Conservation (phyloP, 1,140 invertebrate species). For the Euura lappo region DNA sequence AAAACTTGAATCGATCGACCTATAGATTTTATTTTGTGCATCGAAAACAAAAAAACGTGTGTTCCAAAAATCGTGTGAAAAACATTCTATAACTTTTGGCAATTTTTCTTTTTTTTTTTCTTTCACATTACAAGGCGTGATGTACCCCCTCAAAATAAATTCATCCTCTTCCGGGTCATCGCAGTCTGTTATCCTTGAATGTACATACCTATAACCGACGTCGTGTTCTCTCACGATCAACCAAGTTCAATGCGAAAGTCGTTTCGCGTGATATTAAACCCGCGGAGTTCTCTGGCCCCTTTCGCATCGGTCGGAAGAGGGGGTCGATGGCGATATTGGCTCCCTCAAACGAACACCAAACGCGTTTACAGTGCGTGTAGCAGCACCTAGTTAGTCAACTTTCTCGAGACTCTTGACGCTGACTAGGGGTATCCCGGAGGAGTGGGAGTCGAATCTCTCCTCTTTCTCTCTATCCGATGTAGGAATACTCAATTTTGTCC, state of each 20-base stretch:
- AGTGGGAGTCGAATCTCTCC: background rate
- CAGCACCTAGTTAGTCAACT: background rate
- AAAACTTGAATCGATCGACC: too few species aligned
- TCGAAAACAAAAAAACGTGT: slow-evolving; percentile 36
- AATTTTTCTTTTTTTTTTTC: background rate
- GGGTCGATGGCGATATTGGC: too few species aligned
- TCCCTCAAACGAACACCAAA: background rate
- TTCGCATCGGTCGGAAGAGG: background rate
- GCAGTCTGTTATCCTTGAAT: background rate
- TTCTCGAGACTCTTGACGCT: background rate
- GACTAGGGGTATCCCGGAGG: too few species aligned
- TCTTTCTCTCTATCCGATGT: too few species aligned
- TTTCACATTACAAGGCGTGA: background rate
- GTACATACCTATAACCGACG: background rate
- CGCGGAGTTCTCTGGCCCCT: background rate
- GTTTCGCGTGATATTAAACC: background rate
- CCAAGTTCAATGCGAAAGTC: slow-evolving; percentile 5
- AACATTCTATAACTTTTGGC: too few species aligned
- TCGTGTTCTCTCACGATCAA: too few species aligned
- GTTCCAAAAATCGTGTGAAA: background rate
- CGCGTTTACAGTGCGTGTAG: background rate
- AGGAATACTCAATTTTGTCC: too few species aligned
- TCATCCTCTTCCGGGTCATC: background rate
- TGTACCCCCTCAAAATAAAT: too few species aligned
- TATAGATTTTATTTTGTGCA: too few species aligned